Conservation (phyloP, 1,140 invertebrate species). For the Anastatus disparis region DNA sequence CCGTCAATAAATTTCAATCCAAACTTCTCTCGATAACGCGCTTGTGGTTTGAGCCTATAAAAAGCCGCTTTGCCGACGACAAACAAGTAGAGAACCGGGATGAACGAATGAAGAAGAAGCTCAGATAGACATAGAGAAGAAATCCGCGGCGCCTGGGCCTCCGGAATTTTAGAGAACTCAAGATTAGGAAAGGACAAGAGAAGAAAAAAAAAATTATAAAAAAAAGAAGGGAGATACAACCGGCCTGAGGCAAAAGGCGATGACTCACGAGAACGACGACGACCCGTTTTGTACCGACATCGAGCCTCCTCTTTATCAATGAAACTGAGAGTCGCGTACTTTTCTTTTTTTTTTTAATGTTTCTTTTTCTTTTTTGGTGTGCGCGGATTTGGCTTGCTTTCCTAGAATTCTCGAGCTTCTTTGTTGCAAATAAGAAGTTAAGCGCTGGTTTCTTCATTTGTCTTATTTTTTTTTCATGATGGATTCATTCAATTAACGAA, state of each 20-base stretch:
- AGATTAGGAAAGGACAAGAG: slow-evolving; percentile 24
- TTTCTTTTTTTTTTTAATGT: not conserved
- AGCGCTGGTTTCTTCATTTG: too few relatives aligned
- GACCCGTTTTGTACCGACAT: slow-evolving; percentile 38
- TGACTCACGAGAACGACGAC: slow-evolving; percentile 12
- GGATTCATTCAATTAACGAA: too few relatives aligned
- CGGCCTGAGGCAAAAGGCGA: not conserved
- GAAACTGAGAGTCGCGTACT: not conserved
- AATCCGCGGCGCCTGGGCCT: slow-evolving; percentile 15
- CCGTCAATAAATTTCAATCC: too few relatives aligned
- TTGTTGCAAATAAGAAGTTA: too few relatives aligned
- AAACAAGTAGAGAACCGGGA: not conserved
- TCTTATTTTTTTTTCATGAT: too few relatives aligned
- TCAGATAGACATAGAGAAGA: slow-evolving; percentile 1
- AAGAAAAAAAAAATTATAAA: too few relatives aligned
- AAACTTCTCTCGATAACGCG: too few relatives aligned
- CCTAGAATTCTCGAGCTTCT: not conserved
- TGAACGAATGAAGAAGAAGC: not conserved
- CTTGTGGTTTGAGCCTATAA: too few relatives aligned
- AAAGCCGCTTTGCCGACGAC: too few relatives aligned
- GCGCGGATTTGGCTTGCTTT: not conserved
- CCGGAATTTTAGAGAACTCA: slow-evolving; percentile 30
- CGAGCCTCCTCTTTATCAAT: slow-evolving; percentile 29
- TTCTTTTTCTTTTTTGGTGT: not conserved
- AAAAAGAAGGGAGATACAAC: not conserved